These are phyloP conservation scores for Vespertilio murinus DNA, from an alignment of 2,797 vertebrate species.

Conservation along the genomic window DNA sequence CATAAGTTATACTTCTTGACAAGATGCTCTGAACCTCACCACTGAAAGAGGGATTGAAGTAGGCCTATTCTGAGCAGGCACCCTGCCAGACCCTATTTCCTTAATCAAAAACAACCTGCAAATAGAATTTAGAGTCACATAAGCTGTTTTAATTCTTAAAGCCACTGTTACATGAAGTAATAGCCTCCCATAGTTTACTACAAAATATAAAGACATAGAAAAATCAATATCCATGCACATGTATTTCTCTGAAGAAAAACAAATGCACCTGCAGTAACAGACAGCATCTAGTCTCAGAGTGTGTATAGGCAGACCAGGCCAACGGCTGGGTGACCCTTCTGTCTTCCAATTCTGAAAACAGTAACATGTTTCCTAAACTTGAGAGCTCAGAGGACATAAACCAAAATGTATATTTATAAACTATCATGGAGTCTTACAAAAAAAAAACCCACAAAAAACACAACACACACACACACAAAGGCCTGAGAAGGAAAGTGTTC, in stretches of 20 bases:
- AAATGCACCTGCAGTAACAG: background rate
- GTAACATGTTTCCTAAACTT: background rate
- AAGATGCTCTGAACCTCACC: slow-evolving; percentile 13
- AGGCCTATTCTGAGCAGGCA: background rate
- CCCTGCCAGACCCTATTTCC: background rate
- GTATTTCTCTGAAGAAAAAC: slow-evolving; percentile 7
- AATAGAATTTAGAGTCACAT: background rate
- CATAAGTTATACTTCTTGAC: slow-evolving; percentile 16
- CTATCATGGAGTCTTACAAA: background rate
- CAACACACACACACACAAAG: background rate
- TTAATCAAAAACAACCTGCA: slow-evolving; percentile 30
- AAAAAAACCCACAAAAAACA: background rate
- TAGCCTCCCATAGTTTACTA: background rate
- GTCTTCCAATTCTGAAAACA: background rate
- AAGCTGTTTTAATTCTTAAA: slow-evolving; percentile 26
- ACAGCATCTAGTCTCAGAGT: background rate
- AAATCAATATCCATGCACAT: background rate
- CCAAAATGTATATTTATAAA: background rate
- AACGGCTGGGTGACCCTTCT: background rate
- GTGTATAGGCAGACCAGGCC: background rate
- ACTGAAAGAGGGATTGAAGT: background rate
- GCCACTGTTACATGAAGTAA: background rate
- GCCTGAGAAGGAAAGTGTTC: background rate
- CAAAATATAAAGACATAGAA: slow-evolving; percentile 14
- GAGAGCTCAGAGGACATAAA: background rate